Conservation (phyloP, 1,140 invertebrate genomes). For the Drosophila ercepeae region DNA sequence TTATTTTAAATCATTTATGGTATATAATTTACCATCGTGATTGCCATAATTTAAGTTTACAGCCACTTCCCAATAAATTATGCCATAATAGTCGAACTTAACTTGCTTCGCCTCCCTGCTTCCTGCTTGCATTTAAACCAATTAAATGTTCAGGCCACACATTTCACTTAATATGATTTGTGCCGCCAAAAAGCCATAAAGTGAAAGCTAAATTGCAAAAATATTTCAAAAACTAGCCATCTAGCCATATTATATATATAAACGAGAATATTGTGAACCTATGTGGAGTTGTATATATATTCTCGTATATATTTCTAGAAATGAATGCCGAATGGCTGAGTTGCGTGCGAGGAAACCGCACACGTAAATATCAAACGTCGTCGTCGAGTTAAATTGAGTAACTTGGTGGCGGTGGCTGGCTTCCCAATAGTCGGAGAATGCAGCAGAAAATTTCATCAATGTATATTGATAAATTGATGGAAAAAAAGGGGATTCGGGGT, state of each 20-base stretch:
- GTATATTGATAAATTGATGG: conserved; percentile 57
- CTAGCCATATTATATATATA: conserved; percentile 22
- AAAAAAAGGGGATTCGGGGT: not conserved
- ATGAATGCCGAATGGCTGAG: not conserved
- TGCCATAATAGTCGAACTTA: conserved; percentile 6
- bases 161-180: conserved; percentile 69
- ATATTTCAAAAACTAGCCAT: conserved; percentile 49
- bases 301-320: conserved; percentile 11
- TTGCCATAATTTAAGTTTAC: not conserved
- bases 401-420: conserved; percentile 42
- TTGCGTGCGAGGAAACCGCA: conserved; percentile 55
- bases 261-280: conserved; percentile 7
- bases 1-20: not conserved
- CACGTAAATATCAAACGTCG: conserved; percentile 66
- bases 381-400: conserved; percentile 66
- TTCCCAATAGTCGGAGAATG: conserved; percentile 22
- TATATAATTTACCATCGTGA: not conserved
- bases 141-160: conserved; percentile 28
- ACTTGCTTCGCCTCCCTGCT: not conserved
- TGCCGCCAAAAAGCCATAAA: conserved; percentile 52
- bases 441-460: conserved; percentile 47
- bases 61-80: conserved; percentile 7
- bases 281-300: conserved; percentile 19
- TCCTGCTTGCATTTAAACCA: conserved; percentile 16
- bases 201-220: conserved; percentile 58